phyloP scores from a whole-genome alignment of 2,888 invertebrate species.

The Agonopterix subpropinquella region DNA sequence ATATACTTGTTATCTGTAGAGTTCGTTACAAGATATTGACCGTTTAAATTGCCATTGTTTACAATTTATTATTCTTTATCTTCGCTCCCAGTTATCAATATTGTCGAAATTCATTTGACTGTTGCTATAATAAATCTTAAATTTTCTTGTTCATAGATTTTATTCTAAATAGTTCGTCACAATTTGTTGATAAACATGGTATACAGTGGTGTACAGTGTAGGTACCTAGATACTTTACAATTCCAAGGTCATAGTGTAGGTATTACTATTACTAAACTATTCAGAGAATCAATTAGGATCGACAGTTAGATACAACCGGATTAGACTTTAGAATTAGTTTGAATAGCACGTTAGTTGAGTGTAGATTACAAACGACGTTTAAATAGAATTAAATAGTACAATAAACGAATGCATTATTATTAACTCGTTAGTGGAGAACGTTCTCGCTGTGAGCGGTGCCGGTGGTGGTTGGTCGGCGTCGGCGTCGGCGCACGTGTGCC shows the following conservation, averaged over 20 bases:
- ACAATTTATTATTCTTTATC: conserved; percentile 59
- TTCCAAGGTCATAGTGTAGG: no score
- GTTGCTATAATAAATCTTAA: conserved; percentile 52
- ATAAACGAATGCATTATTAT: conserved; percentile 43
- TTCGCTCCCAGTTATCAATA: conserved; percentile 52
- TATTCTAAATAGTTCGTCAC: no score
- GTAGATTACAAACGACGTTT: not conserved
- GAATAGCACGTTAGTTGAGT: not conserved
- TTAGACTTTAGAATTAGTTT: no score
- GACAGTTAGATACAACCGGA: no score
- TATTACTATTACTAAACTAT: no score
- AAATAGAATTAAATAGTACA: conserved; percentile 23
- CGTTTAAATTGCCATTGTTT: conserved; percentile 53
- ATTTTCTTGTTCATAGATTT: not conserved
- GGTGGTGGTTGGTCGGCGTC: conserved; percentile 5
- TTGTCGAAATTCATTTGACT: conserved; percentile 54
- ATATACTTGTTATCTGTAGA: conserved; percentile 45
- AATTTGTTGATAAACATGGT: no score
- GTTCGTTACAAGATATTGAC: conserved; percentile 50
- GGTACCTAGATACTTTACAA: no score
- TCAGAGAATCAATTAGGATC: no score
- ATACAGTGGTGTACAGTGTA: no score
- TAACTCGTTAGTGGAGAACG: conserved; percentile 33
- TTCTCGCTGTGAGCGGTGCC: conserved; percentile 30
- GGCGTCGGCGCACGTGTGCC: conserved; percentile 52